phyloP scores from a whole-genome alignment of 2,888 invertebrate genomes.

The Acrobasis repandana region DNA sequence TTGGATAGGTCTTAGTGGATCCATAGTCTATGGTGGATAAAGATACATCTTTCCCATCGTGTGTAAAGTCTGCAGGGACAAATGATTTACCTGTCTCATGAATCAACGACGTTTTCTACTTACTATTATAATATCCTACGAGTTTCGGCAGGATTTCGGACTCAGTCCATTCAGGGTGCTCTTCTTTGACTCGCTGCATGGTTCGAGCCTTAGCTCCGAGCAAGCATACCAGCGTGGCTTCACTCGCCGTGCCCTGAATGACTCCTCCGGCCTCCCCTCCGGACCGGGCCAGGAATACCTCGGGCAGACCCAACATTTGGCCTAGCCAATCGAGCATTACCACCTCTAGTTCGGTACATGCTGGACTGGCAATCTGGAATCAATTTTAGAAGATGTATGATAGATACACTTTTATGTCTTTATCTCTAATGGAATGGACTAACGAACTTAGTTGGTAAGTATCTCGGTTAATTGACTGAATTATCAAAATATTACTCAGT shows the following conservation, averaged over 20 bases:
- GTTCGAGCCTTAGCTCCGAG: slow-evolving; percentile 93
- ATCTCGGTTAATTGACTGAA: too few species aligned
- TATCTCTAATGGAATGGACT: too few species aligned
- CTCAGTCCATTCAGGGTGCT: slow-evolving; percentile 90
- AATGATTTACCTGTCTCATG: too few species aligned
- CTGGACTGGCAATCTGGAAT: slow-evolving; percentile 93
- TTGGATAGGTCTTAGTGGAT: too few species aligned
- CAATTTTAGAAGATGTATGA: background rate
- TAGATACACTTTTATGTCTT: too few species aligned
- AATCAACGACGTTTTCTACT: slow-evolving; percentile 48
- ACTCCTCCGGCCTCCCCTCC: slow-evolving; percentile 95
- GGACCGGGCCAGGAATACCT: slow-evolving; percentile 91
- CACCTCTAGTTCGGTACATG: slow-evolving; percentile 97
- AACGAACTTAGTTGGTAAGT: too few species aligned
- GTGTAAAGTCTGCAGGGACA: too few species aligned
- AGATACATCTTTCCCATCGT: too few species aligned
- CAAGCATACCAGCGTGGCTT: slow-evolving; percentile 95
- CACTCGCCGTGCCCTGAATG: slow-evolving; percentile 96
- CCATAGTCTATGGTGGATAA: too few species aligned
- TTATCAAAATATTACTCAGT: too few species aligned
- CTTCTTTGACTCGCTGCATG: slow-evolving; percentile 85
- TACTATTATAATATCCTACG: slow-evolving; percentile 93
- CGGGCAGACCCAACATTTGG: slow-evolving; percentile 94
- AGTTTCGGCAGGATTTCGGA: slow-evolving; percentile 89
- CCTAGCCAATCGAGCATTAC: slow-evolving; percentile 98